A percentile compares a stretch with the other conserved stretches of the same genome.
Evolutionary conservation across 2,888 invertebrate genomes (phyloP).

Genomic region (Epistrophe grossulariae): DNA sequence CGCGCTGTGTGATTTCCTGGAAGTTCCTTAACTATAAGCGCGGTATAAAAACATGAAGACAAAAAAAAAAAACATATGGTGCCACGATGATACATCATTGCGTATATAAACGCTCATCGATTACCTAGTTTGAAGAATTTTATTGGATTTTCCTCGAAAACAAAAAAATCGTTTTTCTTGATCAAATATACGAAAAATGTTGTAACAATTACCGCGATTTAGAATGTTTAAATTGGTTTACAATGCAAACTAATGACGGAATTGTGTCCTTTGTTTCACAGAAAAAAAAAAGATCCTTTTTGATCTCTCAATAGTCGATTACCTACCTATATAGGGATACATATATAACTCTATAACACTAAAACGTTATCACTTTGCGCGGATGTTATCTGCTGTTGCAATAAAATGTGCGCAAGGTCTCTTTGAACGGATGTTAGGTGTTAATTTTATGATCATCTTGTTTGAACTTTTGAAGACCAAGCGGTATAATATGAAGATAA

Average conservation of each 20-base stretch:
- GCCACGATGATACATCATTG: slow-evolving; percentile 34
- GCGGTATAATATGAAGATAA: slow-evolving; percentile 7
- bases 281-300: slow-evolving; percentile 22
- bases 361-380: slow-evolving; percentile 38
- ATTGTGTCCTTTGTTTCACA: slow-evolving; percentile 48
- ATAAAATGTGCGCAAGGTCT: slow-evolving; percentile 23
- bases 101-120: slow-evolving; percentile 52
- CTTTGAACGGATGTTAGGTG: slow-evolving; percentile 44
- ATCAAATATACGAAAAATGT: slow-evolving; percentile 59
- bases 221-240: slow-evolving; percentile 49
- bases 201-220: slow-evolving; percentile 40
- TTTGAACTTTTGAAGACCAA: slow-evolving; percentile 24
- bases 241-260: slow-evolving; percentile 25
- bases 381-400: slow-evolving; percentile 24
- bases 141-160: slow-evolving; percentile 62
- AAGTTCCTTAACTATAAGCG: slow-evolving; percentile 17
- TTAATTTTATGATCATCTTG: slow-evolving; percentile 36
- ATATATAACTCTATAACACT: slow-evolving; percentile 1
- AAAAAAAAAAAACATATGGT: slow-evolving; percentile 44
- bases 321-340: neutral
- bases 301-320: slow-evolving; percentile 33
- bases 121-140: slow-evolving; percentile 37
- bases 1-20: slow-evolving; percentile 53
- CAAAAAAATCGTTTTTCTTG: slow-evolving; percentile 25
- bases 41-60: no score